A percentile compares a stretch with the other conserved stretches of the same genome.
These are phyloP conservation scores for Porites divaricata DNA, from an alignment of 92 coral and sea anemone genomes.

Conservation along the genomic window DNA sequence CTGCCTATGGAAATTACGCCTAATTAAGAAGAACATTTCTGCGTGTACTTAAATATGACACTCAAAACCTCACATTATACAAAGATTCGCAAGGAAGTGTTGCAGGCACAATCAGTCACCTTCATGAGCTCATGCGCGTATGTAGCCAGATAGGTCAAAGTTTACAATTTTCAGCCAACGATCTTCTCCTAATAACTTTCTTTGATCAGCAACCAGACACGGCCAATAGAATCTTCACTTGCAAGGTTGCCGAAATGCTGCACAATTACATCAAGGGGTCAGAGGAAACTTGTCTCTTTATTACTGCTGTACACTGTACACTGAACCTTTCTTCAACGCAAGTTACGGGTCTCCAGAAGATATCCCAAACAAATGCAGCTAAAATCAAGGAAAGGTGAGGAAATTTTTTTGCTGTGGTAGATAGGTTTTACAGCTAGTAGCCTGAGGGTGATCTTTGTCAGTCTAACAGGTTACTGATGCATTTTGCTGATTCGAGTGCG, in stretches of 20 bases:
- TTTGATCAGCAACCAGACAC: conserved; percentile 50
- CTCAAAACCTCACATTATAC: conserved; percentile 38
- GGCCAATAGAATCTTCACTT: conserved; percentile 32
- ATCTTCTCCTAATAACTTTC: conserved; percentile 9
- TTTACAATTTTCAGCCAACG: conserved; percentile 20
- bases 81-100: background rate
- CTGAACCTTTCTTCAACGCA: conserved; percentile 25
- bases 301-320: conserved; percentile 24
- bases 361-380: conserved; percentile 41
- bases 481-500: too few relatives aligned
- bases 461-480: too few relatives aligned
- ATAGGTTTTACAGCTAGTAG: too few relatives aligned
- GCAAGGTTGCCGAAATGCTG: conserved; percentile 13
- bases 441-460: too few relatives aligned
- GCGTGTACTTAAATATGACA: conserved; percentile 34
- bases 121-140: conserved; percentile 22
- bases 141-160: conserved; percentile 19
- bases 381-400: conserved; percentile 24
- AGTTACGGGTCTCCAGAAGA: conserved; percentile 31
- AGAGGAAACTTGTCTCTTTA: conserved; percentile 38
- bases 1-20: too few relatives aligned
- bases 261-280: conserved; percentile 26
- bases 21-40: background rate
- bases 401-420: too few relatives aligned
- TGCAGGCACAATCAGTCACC: conserved; percentile 39